Evolutionary conservation across 2,797 vertebrate genomes (phyloP), one percentile per base, ranked within the genome.

Genomic region (Helarctos malayanus): DNA sequence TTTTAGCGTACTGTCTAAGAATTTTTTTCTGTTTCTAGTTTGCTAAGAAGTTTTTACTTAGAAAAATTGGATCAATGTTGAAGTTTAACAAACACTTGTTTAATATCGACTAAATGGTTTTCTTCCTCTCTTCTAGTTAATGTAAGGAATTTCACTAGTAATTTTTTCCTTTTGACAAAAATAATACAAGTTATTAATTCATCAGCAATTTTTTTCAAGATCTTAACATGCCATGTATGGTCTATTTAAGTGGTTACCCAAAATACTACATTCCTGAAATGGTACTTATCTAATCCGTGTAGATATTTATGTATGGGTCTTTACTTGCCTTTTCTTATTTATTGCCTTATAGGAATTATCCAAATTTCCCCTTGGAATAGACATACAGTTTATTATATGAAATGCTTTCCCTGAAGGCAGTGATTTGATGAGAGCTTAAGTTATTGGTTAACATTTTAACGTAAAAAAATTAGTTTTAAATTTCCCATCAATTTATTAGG

Each of bases 201-300:
- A 54, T 78, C 32, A 54, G 76, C 75, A 73, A 73, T 73, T 73
- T 73, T 73, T 35, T 76, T 7, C 11, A 54, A 78, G 49, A n/a
- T 35, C 49, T n/a, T 54, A 78, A n/a, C 49, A 23, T n/a, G 19
- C 49, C 49, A 78, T 35, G 16, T 35, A 52, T 78, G 75, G 47
- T 78, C 75, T 76, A 76, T n/a, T 78, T 78, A 52, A 78, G 49
- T 78, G 49, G 11, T 35, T 78, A 78, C 6, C 32, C 47, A 78
- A 78, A 52, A 54, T 18, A 54, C 19, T 78, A 19, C 19, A 78
- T 78, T 78, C 76, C 32, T 76, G 5, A 68, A 87, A 93, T 65
- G 12, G 61, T 85, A 98, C 97, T 96, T 97, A 97, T 91, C 56
- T 91, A 97, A 91, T 87, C 80, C 80, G 97, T 97, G 81, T 95